Evolutionary conservation across 2,113 vertebrate species (phyloP).

Genomic region (Phrynosoma platyrhinos): DNA sequence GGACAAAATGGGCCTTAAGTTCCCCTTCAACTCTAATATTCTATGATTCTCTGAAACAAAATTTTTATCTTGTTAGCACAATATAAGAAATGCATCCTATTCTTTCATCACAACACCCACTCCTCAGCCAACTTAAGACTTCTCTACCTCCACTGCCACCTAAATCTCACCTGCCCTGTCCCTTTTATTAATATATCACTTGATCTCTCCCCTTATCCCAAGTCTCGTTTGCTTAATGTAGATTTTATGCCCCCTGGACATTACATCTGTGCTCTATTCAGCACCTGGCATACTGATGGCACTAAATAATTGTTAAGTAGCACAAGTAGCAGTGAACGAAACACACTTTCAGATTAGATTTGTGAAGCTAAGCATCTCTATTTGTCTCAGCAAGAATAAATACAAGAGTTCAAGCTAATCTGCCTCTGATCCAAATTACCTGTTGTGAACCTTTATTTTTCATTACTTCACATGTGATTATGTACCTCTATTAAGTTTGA

Average conservation of each 20-base stretch:
- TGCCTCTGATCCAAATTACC: conserved; percentile 43
- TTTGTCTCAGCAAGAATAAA: conserved; percentile 42
- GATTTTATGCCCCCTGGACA: conserved; percentile 34
- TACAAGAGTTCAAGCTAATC: conserved; percentile 29
- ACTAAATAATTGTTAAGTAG: conserved; percentile 49
- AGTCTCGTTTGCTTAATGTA: conserved; percentile 34
- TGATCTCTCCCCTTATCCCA: background rate
- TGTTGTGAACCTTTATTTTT: conserved; percentile 33
- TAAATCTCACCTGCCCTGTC: background rate
- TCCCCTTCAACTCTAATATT: too few relatives aligned
- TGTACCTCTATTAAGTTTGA: conserved; percentile 40
- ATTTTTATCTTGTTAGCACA: background rate
- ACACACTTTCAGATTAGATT: conserved; percentile 42
- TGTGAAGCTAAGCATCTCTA: conserved; percentile 42
- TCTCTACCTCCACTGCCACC: too few relatives aligned
- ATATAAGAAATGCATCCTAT: too few relatives aligned
- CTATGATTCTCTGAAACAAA: too few relatives aligned
- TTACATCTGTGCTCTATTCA: conserved; percentile 35
- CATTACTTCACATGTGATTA: conserved; percentile 25
- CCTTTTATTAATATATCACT: background rate
- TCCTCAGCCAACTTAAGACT: too few relatives aligned
- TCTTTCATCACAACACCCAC: background rate
- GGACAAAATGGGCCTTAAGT: too few relatives aligned
- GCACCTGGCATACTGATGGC: conserved; percentile 38
- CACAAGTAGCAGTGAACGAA: conserved; percentile 32